A percentile compares a stretch with the other conserved stretches of the same genome.
These are phyloP conservation scores for Hydropsyche betteni DNA, from an alignment of 2,888 invertebrate species.

Conservation along the genomic window DNA sequence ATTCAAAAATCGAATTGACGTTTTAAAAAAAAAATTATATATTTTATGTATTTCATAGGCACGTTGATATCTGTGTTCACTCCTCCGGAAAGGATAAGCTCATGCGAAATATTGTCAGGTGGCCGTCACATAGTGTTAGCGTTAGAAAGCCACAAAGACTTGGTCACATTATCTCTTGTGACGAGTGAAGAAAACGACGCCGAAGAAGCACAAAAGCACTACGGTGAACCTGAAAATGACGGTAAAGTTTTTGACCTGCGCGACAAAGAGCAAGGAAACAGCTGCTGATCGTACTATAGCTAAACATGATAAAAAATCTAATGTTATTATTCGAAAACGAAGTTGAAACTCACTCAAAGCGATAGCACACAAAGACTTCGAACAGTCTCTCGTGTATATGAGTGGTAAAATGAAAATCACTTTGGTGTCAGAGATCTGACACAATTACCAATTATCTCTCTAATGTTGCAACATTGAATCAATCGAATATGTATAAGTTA, in stretches of 20 bases:
- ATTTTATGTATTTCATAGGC: slow-evolving; percentile 63
- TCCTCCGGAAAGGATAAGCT: slow-evolving; percentile 76
- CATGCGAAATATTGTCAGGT: slow-evolving; percentile 79
- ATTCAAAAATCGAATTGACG: not conserved
- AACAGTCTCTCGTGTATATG: no score
- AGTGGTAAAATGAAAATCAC: no score
- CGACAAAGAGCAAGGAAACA: slow-evolving; percentile 56
- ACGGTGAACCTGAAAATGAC: slow-evolving; percentile 67
- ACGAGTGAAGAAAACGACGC: slow-evolving; percentile 50
- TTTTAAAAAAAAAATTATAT: slow-evolving; percentile 31
- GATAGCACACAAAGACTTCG: no score
- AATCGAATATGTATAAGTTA: not conserved
- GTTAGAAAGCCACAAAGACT: slow-evolving; percentile 71
- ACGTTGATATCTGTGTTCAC: slow-evolving; percentile 82
- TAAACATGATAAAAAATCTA: not conserved
- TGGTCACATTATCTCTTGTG: slow-evolving; percentile 71
- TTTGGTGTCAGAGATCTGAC: no score
- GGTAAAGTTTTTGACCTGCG: slow-evolving; percentile 69
- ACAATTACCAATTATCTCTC: not conserved
- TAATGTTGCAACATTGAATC: slow-evolving; percentile 14
- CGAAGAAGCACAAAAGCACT: slow-evolving; percentile 56
- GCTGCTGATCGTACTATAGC: slow-evolving; percentile 47
- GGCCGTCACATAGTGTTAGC: slow-evolving; percentile 77
- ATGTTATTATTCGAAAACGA: not conserved
- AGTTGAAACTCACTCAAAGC: no score